Base-by-base conservation (phyloP, 2,113 vertebrate species). In the Anarrhichthys ocellatus region DNA sequence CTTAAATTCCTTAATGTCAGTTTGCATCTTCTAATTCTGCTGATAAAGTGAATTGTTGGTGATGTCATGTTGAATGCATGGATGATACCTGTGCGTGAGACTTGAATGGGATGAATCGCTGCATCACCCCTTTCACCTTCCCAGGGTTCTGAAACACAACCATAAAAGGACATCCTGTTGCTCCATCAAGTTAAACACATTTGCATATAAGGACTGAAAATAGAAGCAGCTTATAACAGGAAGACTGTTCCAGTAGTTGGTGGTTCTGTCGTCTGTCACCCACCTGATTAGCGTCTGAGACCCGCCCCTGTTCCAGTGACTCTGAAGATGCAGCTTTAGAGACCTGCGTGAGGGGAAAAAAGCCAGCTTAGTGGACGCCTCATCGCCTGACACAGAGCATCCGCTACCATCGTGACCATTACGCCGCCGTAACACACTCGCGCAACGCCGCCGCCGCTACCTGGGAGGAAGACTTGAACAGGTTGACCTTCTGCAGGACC, bases 401-500 rank as follows among this genome's bases (percentile, higher is more conserved):
- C 2, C 15, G 15, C 40, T 44, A 2, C 48, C 63, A 9, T 46
- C 1, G 34, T 32, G 8, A 15, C 3, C n/a, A 10, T 2, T n/a
- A n/a, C 34, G 4, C 34, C 34, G 5, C 29, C 29, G 29, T 29
- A 29, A 2, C 27, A 27, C 27, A 27, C 27, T 1, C 27, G 1
- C 27, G 27, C 27, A 27, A 27, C 27, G 27, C 27, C 29, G 71
- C 40, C 7, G 58, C 9, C 22, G 9, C 70, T 86, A 94, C 91
- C 92, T 94, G 92, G 10, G 92, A 59, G 9, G 82, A 42, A 0
- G 93, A 88, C 46, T 84, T 93, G 72, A 94, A 94, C 0, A 93
- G 92, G 61, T 91, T 92, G 50, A 94, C 81, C 67, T 87, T 93
- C 50, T 94, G 85, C 77, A 94, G 89, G 20, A 87, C 80, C 10